A percentile compares a stretch with the other conserved stretches of the same genome.
Evolutionary conservation across 2,888 invertebrate genomes (phyloP).

Genomic region (Melieria omissa): DNA sequence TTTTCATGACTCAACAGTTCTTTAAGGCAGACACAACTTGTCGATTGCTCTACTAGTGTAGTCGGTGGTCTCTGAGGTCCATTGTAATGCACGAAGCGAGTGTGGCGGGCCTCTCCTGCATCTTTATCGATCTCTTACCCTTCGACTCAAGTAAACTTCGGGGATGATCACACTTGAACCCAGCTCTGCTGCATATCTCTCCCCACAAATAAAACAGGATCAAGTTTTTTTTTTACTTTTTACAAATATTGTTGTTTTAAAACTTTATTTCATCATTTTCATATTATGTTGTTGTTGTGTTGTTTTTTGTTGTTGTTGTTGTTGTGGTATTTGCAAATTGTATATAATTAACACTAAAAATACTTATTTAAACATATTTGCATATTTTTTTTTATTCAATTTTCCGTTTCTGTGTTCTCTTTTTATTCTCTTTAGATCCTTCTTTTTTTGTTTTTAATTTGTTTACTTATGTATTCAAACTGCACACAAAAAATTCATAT

Average conservation of each 20-base stretch:
- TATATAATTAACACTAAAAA: slow-evolving; percentile 66
- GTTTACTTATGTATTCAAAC: slow-evolving; percentile 19
- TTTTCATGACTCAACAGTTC: no score
- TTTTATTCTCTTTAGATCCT: slow-evolving; percentile 2
- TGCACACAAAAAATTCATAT: slow-evolving; percentile 20
- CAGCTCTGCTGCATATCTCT: no score
- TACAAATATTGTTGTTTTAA: slow-evolving; percentile 65
- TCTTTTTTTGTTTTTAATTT: slow-evolving; percentile 28
- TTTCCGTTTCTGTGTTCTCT: slow-evolving; percentile 25
- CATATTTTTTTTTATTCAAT: slow-evolving; percentile 38
- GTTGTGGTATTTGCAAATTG: slow-evolving; percentile 60
- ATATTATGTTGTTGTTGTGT: slow-evolving; percentile 34
- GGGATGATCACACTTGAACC: no score
- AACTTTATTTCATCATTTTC: slow-evolving; percentile 58
- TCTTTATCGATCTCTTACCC: no score
- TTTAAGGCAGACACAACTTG: no score
- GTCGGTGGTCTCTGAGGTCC: no score
- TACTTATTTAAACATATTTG: slow-evolving; percentile 64
- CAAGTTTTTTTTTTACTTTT: slow-evolving; percentile 54
- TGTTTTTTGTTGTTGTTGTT: slow-evolving; percentile 47
- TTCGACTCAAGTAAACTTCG: no score
- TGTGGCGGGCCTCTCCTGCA: no score
- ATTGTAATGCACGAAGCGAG: no score
- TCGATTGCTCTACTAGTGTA: no score
- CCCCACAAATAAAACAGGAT: slow-evolving; percentile 10